Base-by-base conservation (phyloP, 2,888 invertebrate species). In the Seira musarum region DNA sequence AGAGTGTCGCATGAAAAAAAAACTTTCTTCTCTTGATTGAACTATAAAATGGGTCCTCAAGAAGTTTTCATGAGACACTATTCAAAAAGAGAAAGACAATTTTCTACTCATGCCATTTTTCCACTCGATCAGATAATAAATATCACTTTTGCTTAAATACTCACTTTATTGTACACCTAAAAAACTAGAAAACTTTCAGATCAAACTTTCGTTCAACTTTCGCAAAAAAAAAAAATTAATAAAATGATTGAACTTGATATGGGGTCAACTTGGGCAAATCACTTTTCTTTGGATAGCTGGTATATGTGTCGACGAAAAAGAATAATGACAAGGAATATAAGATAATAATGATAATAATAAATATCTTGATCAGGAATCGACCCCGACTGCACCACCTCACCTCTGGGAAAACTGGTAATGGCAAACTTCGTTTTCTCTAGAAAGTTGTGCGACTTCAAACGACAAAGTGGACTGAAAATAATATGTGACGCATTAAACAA, bases 21-120 rank as follows among this genome's bases (percentile, higher is more conserved):
- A 53, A 75, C 80, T 75, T 75, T 80, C 75, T 80, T 75, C 80
- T 80, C 64, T 73, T 70, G 49, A 76, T 53, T 53, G 53, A 70
- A 60, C 65, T 61, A 22, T 25, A 49, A 46, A 57, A 25, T 49
- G 25, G 40, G 6, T 65, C 25, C 64, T 25, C 15, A 25, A 30
- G 22, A 3, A 25, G 21, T 64, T 13, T 25, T 30, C 19, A 21
- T 57, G 57, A n/a, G 57, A 57, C 57, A n/a, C 57, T 19, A n/a
- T 57, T 64, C n/a, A n/a, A 30, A 64, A 24, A 22, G 25, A 46
- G 66, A 67, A 40, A 46, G 46, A 67, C 66, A 30, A 21, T 67
- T 67, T 67, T 67, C 66, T 67, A 64, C 64, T 64, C 24, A 30
- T 46, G 40, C 66, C 66, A 67, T 67, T 76, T 77, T 70, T 17